Evolutionary conservation across 2,888 invertebrate species (phyloP), one percentile per base, ranked within the genome.

Genomic region (Boloria selene): DNA sequence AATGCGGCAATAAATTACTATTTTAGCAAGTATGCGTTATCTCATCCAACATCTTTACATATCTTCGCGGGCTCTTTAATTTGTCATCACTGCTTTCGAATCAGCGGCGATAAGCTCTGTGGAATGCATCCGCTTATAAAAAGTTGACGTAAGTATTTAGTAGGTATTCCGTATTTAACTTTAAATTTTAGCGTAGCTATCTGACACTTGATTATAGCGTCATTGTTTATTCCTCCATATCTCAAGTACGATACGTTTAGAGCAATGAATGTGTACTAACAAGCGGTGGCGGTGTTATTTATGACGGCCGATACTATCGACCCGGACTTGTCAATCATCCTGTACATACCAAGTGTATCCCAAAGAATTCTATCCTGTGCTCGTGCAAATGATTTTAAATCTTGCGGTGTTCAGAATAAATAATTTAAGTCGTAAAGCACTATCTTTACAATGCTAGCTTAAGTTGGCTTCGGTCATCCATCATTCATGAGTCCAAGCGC

Each of bases 321-420:
- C 78, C 83, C 85, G 88, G 85, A 90, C 91, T 91, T 91, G 92
- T 92, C 92, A 89, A 89, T 91, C 90, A 89, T 72, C 72, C 73
- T 78, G 74, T 75, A 77, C 78, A 70, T 66, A 79, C 79, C 75
- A 75, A 77, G 80, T 77, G 81, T 79, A 82, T 81, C 78, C 76
- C 75, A 82, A 77, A 78, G 77, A 78, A 79, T 79, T 76, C 74
- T 77, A 77, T 75, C 71, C 68, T 73, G 69, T 69, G 70, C 67
- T 62, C 61, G 55, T 58, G 38, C 75, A 73, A 69, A 64, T 75
- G 67, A 82, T 74, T 80, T 74, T 79, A 73, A 74, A 69, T 77
- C 81, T 77, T 83, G 70, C 22, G 26, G 17, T 47, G 55, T 67
- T 70, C 69, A 73, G 61, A 73, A 81, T 85, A 84, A 79, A 59